Evolutionary conservation across 2,113 vertebrate genomes (phyloP), one percentile per base, ranked within the genome.

Genomic region (Hiodon alosoides): DNA sequence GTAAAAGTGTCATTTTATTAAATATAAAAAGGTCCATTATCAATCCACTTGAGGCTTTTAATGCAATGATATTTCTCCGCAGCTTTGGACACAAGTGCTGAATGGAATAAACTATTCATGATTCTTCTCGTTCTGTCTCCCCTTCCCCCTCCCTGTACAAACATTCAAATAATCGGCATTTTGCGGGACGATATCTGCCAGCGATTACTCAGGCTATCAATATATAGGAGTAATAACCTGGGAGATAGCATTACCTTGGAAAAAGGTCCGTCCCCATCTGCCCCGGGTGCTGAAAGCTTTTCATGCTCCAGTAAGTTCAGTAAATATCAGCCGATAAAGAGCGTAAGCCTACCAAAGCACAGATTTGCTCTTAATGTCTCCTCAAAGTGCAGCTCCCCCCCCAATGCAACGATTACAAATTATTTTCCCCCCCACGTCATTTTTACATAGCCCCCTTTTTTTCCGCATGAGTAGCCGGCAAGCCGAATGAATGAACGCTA

Each of bases 381-480:
- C 31, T 31, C 31, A 31, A 31, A 31, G n/a, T n/a, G n/a, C n/a
- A n/a, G n/a, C n/a, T n/a, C 89, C 90, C 73, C 31, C 31, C 84
- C 90, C 84, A 86, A 94, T 93, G 91, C 92, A 92, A 91, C 87
- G 89, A 93, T 94, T 93, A 93, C 93, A 93, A 92, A 93, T 93
- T 91, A 93, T 94, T 94, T 93, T 93, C 92, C 93, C 92, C 31
- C 91, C 92, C 93, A 94, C 93, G 93, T 93, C 92, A 92, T 92
- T 94, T 76, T 93, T 94, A 94, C 92, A 94, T 93, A 93, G 93
- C 92, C 93, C 91, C 92, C 75, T 69, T 57, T 93, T 93, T 94
- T 93, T 94, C 93, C 93, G 93, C 93, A 92, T 93, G 93, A 93
- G 91, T 92, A 93, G 93, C 89, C 92, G 88, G 91, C 55, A 90